Percentiles rank a stretch among this genome's conserved stretches.
Evolutionary conservation across 2,888 invertebrate genomes (phyloP).

Genomic region (Athripsodes cinereus): DNA sequence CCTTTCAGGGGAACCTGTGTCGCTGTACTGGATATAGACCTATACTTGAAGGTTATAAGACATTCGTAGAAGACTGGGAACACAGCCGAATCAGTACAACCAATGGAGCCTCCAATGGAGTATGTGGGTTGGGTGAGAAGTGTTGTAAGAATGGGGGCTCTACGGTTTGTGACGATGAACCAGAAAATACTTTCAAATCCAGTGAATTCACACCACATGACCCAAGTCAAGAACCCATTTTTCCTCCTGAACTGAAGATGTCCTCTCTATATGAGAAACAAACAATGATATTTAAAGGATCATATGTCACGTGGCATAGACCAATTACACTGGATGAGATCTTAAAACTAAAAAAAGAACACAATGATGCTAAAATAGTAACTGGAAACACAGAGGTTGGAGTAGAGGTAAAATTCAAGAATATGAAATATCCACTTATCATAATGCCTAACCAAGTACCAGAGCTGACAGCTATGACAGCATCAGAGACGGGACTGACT

Average conservation of each 20-base stretch:
- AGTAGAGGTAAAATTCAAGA: slow-evolving; percentile 86
- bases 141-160: slow-evolving; percentile 52
- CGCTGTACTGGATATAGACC: slow-evolving; percentile 93
- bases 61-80: slow-evolving; percentile 74
- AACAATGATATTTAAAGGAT: slow-evolving; percentile 56
- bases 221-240: slow-evolving; percentile 82
- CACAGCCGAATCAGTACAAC: slow-evolving; percentile 31
- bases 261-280: slow-evolving; percentile 51
- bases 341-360: slow-evolving; percentile 58
- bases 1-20: slow-evolving; percentile 81
- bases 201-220: slow-evolving; percentile 67
- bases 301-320: slow-evolving; percentile 68
- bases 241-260: slow-evolving; percentile 79
- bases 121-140: slow-evolving; percentile 58
- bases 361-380: slow-evolving; percentile 71
- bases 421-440: slow-evolving; percentile 69
- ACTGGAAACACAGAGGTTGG: slow-evolving; percentile 89
- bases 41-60: slow-evolving; percentile 84
- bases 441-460: slow-evolving; percentile 65
- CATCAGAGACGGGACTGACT: slow-evolving; percentile 50
- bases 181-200: slow-evolving; percentile 49
- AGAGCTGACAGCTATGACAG: slow-evolving; percentile 57
- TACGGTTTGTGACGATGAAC: slow-evolving; percentile 33
- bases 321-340: slow-evolving; percentile 63
- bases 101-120: slow-evolving; percentile 30